Evolutionary conservation across 2,888 invertebrate genomes (phyloP).

Genomic region (Catocala nupta): DNA sequence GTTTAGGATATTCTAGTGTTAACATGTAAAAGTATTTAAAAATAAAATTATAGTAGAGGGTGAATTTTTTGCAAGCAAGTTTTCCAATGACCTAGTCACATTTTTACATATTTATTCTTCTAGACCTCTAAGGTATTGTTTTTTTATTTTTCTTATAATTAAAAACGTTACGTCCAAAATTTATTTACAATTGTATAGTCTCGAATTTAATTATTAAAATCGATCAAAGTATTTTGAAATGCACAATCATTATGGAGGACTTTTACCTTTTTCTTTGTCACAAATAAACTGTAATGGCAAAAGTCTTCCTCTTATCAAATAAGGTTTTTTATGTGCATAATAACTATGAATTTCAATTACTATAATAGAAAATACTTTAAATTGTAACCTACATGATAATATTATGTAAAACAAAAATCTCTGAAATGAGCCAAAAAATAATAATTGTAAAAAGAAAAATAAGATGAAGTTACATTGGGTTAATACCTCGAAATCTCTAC

Average conservation of each 20-base stretch:
- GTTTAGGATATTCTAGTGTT: slow-evolving; percentile 13
- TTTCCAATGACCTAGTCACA: slow-evolving; percentile 48
- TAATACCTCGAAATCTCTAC: background rate
- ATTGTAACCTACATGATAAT: slow-evolving; percentile 39
- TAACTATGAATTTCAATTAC: slow-evolving; percentile 53
- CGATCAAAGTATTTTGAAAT: slow-evolving; percentile 37
- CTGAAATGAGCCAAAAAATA: slow-evolving; percentile 39
- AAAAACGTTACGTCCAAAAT: slow-evolving; percentile 59
- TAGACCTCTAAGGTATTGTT: slow-evolving; percentile 44
- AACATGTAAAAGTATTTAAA: slow-evolving; percentile 4
- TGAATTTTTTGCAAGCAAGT: slow-evolving; percentile 46
- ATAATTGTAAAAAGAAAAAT: slow-evolving; percentile 22
- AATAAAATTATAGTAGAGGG: background rate
- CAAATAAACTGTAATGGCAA: slow-evolving; percentile 36
- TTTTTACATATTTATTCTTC: slow-evolving; percentile 29
- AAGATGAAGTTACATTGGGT: slow-evolving; percentile 34
- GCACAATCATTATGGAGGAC: slow-evolving; percentile 50
- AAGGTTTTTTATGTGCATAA: slow-evolving; percentile 49
- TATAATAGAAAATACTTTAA: slow-evolving; percentile 30
- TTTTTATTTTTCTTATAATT: slow-evolving; percentile 32
- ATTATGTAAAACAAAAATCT: slow-evolving; percentile 36
- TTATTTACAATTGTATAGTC: slow-evolving; percentile 58
- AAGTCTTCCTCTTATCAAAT: slow-evolving; percentile 53
- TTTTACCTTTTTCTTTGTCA: slow-evolving; percentile 47
- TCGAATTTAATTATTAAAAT: slow-evolving; percentile 41